Evolutionary conservation across 1,140 invertebrate genomes (phyloP).

Genomic region (Zaprionus kolodkinae): DNA sequence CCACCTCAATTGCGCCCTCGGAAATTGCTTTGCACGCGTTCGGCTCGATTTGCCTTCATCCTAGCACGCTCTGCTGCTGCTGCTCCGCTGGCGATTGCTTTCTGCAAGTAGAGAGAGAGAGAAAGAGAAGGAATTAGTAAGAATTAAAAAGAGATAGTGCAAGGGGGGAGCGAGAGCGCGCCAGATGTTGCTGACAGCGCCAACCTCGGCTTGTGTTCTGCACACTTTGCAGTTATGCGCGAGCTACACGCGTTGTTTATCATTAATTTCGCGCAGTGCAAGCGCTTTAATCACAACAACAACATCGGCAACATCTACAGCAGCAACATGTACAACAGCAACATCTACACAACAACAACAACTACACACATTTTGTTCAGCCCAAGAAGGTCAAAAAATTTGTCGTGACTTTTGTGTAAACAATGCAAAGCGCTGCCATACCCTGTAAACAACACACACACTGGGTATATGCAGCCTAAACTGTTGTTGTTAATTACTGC

Average conservation of each 20-base stretch:
- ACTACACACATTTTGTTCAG: constrained; percentile 34
- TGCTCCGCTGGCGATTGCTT: constrained; percentile 53
- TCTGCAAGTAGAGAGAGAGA: constrained; percentile 39
- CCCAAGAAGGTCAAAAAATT: constrained; percentile 48
- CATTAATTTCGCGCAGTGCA: constrained; percentile 54
- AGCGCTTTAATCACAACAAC: constrained; percentile 11
- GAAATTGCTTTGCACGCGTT: constrained; percentile 59
- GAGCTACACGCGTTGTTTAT: constrained; percentile 50
- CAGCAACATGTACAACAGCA: constrained; percentile 16
- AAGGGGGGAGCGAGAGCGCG: background rate
- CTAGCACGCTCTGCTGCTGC: constrained; percentile 54
- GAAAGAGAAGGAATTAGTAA: background rate
- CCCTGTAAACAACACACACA: background rate
- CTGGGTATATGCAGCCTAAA: background rate
- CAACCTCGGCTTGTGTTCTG: no score
- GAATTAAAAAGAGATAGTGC: background rate
- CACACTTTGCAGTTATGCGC: no score
- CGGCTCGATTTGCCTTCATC: constrained; percentile 75
- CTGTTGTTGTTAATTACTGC: background rate
- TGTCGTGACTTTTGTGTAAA: constrained; percentile 68
- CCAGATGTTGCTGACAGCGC: no score
- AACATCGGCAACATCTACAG: constrained; percentile 31
- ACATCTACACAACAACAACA: constrained; percentile 18
- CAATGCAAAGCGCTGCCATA: constrained; percentile 44
- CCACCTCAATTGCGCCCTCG: constrained; percentile 58